Conservation (phyloP, 1,140 invertebrate species). For the Platyscapa corneri region DNA sequence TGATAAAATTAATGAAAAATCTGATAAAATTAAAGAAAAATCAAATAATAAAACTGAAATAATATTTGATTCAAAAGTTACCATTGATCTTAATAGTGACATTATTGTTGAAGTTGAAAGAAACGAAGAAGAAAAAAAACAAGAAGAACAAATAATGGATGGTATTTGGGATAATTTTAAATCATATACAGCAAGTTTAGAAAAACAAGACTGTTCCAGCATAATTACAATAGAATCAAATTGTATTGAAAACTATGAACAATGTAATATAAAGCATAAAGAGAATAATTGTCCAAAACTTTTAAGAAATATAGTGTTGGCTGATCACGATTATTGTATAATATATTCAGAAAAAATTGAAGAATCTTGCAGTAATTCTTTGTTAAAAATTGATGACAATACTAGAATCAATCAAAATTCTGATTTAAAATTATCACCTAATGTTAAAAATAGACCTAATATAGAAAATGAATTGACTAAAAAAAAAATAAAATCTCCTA, state of each 20-base stretch:
- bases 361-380: slow-evolving; percentile 48
- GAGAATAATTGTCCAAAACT: slow-evolving; percentile 59
- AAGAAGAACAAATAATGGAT: slow-evolving; percentile 74
- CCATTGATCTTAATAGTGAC: slow-evolving; percentile 47
- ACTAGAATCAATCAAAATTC: slow-evolving; percentile 65
- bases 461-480: slow-evolving; percentile 52
- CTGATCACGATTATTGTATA: slow-evolving; percentile 76
- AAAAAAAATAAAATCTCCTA: slow-evolving; percentile 65
- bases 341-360: slow-evolving; percentile 62
- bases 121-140: slow-evolving; percentile 73
- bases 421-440: slow-evolving; percentile 53
- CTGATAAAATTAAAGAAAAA: slow-evolving; percentile 45
- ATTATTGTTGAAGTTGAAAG: slow-evolving; percentile 63
- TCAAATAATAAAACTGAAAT: neutral
- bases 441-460: slow-evolving; percentile 42
- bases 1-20: slow-evolving; percentile 57
- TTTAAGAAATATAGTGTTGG: slow-evolving; percentile 66
- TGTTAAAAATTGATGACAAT: slow-evolving; percentile 53
- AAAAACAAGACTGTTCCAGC: slow-evolving; percentile 65
- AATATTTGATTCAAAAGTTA: slow-evolving; percentile 29
- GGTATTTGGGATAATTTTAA: slow-evolving; percentile 91
- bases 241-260: slow-evolving; percentile 13
- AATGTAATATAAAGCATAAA: slow-evolving; percentile 37
- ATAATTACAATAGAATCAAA: neutral
- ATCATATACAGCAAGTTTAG: slow-evolving; percentile 78